Percentiles rank a stretch among this genome's conserved stretches.
phyloP scores from a whole-genome alignment of 2,888 invertebrate species.

The Geophilus truncorum region DNA sequence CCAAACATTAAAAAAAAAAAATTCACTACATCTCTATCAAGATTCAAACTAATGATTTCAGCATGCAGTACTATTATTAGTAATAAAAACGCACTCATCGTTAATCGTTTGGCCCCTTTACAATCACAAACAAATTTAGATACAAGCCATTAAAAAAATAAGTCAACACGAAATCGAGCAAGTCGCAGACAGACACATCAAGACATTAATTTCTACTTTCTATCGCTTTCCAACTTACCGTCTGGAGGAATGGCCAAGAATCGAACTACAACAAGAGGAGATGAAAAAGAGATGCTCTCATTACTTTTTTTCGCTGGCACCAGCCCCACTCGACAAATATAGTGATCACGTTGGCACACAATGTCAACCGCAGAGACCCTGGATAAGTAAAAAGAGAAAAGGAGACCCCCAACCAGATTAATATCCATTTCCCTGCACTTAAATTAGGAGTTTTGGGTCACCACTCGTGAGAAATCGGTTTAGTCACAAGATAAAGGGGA shows the following conservation, averaged over 20 bases:
- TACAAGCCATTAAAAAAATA: background rate
- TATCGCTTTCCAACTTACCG: constrained; percentile 18
- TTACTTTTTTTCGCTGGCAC: background rate
- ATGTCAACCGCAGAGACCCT: background rate
- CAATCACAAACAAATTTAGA: background rate
- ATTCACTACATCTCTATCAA: too few relatives aligned
- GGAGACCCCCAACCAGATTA: background rate
- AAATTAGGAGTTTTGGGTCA: background rate
- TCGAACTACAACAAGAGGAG: background rate
- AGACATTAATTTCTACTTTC: constrained; percentile 16
- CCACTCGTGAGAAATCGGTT: background rate
- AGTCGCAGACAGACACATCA: background rate
- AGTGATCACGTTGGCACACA: background rate
- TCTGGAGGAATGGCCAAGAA: background rate
- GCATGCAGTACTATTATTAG: background rate
- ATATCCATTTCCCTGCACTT: background rate
- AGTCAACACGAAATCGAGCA: background rate
- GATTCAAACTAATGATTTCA: too few relatives aligned
- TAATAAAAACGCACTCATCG: background rate
- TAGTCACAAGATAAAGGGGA: background rate
- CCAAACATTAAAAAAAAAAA: too few relatives aligned
- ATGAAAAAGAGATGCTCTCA: background rate
- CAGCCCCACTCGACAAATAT: background rate
- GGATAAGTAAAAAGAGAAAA: background rate
- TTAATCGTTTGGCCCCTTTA: background rate